These are phyloP conservation scores for Dichetophora obliterata DNA, from an alignment of 2,888 invertebrate species.

Conservation along the genomic window DNA sequence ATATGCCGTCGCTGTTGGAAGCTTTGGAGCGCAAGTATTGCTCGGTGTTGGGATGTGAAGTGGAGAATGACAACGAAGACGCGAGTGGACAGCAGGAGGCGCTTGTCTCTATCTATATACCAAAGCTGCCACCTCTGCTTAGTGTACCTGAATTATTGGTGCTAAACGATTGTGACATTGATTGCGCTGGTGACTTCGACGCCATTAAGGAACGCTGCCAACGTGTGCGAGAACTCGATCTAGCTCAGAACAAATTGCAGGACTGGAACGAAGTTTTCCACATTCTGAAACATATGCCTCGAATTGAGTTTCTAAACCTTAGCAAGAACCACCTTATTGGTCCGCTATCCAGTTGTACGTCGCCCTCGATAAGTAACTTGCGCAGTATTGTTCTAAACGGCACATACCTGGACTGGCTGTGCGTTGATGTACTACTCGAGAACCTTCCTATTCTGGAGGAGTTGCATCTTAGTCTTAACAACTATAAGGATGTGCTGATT, in stretches of 20 bases:
- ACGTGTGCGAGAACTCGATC: constrained; percentile 92
- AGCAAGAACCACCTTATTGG: constrained; percentile 89
- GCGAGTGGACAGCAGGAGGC: constrained; percentile 69
- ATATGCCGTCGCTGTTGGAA: constrained; percentile 90
- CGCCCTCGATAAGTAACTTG: constrained; percentile 72
- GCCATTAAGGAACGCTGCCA: constrained; percentile 86
- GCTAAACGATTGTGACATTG: constrained; percentile 91
- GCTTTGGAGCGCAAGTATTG: constrained; percentile 89
- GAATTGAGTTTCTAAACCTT: constrained; percentile 90
- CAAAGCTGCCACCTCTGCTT: constrained; percentile 81
- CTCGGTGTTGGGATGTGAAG: constrained; percentile 62
- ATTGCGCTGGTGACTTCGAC: constrained; percentile 87
- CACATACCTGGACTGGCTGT: constrained; percentile 88
- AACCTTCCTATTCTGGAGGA: constrained; percentile 87
- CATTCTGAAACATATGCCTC: constrained; percentile 88
- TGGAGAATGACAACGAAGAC: constrained; percentile 72
- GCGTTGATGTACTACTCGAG: constrained; percentile 81
- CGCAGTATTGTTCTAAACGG: constrained; percentile 89
- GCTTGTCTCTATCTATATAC: constrained; percentile 88
- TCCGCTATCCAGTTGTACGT: constrained; percentile 73
- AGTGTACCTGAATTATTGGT: constrained; percentile 87
- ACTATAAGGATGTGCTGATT: constrained; percentile 83
- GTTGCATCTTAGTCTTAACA: constrained; percentile 92
- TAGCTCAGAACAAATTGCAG: constrained; percentile 91
- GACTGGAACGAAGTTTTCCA: constrained; percentile 93